Evolutionary conservation across 1,140 invertebrate species (phyloP), one percentile per base, ranked within the genome.

Genomic region (Trichoplusia ni): DNA sequence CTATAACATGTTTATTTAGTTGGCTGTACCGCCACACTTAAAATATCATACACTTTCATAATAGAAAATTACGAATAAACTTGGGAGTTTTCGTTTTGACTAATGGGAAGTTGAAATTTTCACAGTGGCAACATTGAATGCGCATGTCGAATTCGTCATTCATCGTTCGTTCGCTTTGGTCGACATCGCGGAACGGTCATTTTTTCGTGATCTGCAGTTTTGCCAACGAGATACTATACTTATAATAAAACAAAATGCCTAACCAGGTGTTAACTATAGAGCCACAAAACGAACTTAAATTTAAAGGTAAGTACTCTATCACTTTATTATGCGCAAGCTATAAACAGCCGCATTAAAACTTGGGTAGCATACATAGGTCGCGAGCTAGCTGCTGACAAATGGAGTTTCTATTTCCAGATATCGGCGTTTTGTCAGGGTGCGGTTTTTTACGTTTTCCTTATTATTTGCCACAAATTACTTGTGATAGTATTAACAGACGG

Each of bases 241-340:
- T 75, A 69, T 64, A 73, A 66, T 71, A 80, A 71, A 73, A 71
- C 92, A 95, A 88, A 82, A 90, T 90, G 87, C 85, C 87, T 56
- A 83, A 86, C 69, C 94, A 95, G 83, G 91, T 95, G 76, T 92
- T 95, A 83, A 91, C 92, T 79, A 95, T 95, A 92, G 93, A 95
- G 71, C 94, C 94, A 63, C 92, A 93, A 87, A 92, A 92, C 82
- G 94, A 95, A 85, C 91, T 95, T 47, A 94, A 93, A 91, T 95
- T 95, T 89, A 92, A 92, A 92, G 94, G 95, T 95, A 91, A 91
- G 92, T 84, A 49, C 64, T 61, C 64, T 75, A 74, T 69, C 64
- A 25, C 76, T 73, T 73, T 79, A 69, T 73, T 68, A 42, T 65
- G 62, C 47, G 51, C 71, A 58, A 64, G 58, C 61, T 69, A 61